Conservation (phyloP, 2,888 invertebrate genomes). For the Cheilosia urbana region DNA sequence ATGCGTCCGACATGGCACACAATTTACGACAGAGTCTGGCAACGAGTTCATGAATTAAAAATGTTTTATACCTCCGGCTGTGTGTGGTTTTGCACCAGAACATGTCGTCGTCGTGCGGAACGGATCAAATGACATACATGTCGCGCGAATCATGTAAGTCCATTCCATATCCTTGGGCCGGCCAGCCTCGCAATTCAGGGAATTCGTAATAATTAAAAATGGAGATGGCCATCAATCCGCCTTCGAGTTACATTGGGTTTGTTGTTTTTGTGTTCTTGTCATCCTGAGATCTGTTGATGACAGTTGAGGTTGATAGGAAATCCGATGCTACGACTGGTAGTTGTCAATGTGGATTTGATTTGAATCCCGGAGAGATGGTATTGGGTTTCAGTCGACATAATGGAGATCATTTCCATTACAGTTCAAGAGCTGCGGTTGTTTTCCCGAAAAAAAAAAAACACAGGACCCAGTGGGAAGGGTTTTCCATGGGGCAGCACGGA, state of each 20-base stretch:
- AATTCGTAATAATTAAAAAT: conserved; percentile 57
- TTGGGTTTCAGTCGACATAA: conserved; percentile 56
- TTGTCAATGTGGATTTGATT: conserved; percentile 61
- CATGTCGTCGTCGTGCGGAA: conserved; percentile 57
- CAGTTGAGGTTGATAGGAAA: conserved; percentile 71
- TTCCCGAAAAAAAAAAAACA: conserved; percentile 8
- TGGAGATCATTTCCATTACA: conserved; percentile 25
- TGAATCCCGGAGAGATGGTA: conserved; percentile 47
- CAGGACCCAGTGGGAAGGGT: too few relatives aligned
- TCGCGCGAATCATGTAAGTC: conserved; percentile 68
- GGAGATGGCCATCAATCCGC: conserved; percentile 59
- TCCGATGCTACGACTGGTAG: conserved; percentile 39
- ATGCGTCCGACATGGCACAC: conserved; percentile 64
- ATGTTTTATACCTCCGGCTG: conserved; percentile 13
- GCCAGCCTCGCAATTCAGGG: conserved; percentile 49
- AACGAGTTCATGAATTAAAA: conserved; percentile 28
- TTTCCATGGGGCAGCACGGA: not conserved
- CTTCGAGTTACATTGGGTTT: conserved; percentile 32
- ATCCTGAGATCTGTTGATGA: conserved; percentile 65
- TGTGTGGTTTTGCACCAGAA: conserved; percentile 46
- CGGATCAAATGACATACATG: conserved; percentile 70
- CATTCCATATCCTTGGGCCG: conserved; percentile 58
- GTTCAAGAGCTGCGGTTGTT: conserved; percentile 30
- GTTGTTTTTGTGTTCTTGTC: conserved; percentile 43
- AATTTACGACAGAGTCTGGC: conserved; percentile 59